phyloP scores from a whole-genome alignment of 2,797 vertebrate species.

The Apogon talboti region DNA sequence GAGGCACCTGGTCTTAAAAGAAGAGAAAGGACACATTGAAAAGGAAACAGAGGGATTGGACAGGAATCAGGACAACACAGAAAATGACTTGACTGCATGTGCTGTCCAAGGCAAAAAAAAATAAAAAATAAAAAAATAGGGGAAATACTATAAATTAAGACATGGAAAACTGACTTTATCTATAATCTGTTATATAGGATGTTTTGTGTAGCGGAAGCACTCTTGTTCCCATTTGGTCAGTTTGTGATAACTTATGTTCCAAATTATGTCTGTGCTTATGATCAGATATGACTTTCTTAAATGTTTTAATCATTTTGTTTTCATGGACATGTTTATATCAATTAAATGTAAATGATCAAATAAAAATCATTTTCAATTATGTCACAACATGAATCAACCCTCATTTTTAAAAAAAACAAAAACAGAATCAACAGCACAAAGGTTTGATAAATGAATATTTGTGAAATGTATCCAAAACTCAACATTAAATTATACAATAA shows the following conservation, averaged over 20 bases:
- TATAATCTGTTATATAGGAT: constrained; percentile 93
- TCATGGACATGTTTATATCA: constrained; percentile 93
- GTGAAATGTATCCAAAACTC: too few relatives aligned
- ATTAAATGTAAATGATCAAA: constrained; percentile 95
- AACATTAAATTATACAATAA: too few relatives aligned
- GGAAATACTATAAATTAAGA: constrained; percentile 86
- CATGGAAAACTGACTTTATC: constrained; percentile 75
- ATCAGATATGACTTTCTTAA: constrained; percentile 94
- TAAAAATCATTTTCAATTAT: constrained; percentile 96
- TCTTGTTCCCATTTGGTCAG: constrained; percentile 96
- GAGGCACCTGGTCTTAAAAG: constrained; percentile 77
- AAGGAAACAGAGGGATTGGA: constrained; percentile 37
- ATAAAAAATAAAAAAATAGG: constrained; percentile 59
- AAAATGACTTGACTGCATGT: constrained; percentile 91
- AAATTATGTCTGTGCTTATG: constrained; percentile 95
- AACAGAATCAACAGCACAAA: neutral
- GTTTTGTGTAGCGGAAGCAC: constrained; percentile 98
- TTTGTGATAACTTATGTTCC: constrained; percentile 92
- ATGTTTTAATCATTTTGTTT: constrained; percentile 93
- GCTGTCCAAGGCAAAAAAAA: constrained; percentile 85
- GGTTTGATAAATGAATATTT: too few relatives aligned
- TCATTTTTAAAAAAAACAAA: constrained; percentile 21
- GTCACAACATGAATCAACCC: constrained; percentile 82
- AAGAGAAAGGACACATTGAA: constrained; percentile 50
- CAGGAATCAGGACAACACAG: constrained; percentile 50